Conservation (phyloP, 1,140 invertebrate genomes). For the Drosophila hydei region DNA sequence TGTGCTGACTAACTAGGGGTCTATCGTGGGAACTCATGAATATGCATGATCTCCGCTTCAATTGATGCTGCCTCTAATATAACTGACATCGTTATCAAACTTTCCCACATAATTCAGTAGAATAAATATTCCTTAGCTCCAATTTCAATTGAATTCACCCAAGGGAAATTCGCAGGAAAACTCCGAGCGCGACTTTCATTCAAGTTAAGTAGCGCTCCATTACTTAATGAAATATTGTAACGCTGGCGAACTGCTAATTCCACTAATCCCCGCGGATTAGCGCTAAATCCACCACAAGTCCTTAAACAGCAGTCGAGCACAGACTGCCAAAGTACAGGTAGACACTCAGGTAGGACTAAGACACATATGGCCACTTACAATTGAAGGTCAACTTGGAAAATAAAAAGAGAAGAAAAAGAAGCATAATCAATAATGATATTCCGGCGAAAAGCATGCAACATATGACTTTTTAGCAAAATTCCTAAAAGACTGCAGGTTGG, state of each 20-base stretch:
- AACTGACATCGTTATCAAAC: slow-evolving; percentile 2
- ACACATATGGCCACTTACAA: slow-evolving; percentile 28
- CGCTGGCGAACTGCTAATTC: slow-evolving; percentile 48
- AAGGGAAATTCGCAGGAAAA: slow-evolving; percentile 31
- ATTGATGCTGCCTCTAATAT: slow-evolving; percentile 16
- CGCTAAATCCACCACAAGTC: slow-evolving; percentile 78
- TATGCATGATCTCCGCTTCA: slow-evolving; percentile 31
- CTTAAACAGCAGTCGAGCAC: slow-evolving; percentile 63
- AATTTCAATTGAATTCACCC: slow-evolving; percentile 13
- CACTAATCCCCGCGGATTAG: slow-evolving; percentile 69
- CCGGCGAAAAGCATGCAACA: slow-evolving; percentile 43
- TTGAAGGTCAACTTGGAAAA: slow-evolving; percentile 39
- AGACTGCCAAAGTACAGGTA: slow-evolving; percentile 26
- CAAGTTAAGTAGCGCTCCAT: slow-evolving; percentile 50
- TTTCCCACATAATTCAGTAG: slow-evolving; percentile 32
- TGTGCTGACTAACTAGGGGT: slow-evolving; percentile 8
- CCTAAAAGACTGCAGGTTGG: slow-evolving; percentile 26
- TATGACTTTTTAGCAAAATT: slow-evolving; percentile 73
- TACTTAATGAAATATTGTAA: slow-evolving; percentile 69
- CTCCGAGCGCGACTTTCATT: slow-evolving; percentile 49
- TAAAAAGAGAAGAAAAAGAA: too few relatives aligned
- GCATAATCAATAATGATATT: slow-evolving; percentile 56
- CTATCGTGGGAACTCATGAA: slow-evolving; percentile 74
- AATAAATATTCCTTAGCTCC: slow-evolving; percentile 1
- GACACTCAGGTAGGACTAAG: slow-evolving; percentile 14